Conservation (phyloP, 2,113 vertebrate genomes). For the Nothoprocta pentlandii region DNA sequence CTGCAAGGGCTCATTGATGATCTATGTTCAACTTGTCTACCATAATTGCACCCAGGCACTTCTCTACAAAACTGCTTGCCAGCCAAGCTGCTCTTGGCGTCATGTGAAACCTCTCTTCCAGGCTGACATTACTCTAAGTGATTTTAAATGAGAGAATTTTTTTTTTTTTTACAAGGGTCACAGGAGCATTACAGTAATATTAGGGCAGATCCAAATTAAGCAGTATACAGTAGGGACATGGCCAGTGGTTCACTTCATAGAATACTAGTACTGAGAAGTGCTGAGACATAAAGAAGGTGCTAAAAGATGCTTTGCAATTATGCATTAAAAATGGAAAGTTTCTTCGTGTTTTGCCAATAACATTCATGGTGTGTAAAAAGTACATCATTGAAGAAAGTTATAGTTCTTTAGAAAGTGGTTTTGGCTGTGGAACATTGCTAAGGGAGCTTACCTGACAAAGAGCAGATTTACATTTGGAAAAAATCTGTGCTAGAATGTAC, state of each 20-base stretch:
- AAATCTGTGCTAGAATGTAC: background rate
- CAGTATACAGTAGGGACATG: background rate
- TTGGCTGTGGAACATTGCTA: constrained; percentile 13
- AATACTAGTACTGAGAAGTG: background rate
- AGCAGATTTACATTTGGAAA: background rate
- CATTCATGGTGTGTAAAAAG: background rate
- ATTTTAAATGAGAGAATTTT: background rate
- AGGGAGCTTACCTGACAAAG: background rate
- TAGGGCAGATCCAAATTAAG: background rate
- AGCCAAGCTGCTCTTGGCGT: background rate
- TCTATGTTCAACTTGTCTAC: background rate
- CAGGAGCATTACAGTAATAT: background rate
- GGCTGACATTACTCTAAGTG: background rate
- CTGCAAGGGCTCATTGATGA: background rate
- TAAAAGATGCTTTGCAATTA: background rate
- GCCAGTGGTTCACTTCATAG: background rate
- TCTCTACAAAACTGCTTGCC: background rate
- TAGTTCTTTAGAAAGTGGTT: background rate
- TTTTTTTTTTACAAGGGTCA: background rate
- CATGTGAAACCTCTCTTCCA: background rate
- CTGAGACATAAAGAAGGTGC: background rate
- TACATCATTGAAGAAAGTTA: background rate
- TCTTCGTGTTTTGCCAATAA: constrained; percentile 21
- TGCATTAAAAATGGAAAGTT: background rate
- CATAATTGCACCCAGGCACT: background rate